Evolutionary conservation across 1,140 invertebrate genomes (phyloP), one percentile per base, ranked within the genome.

Genomic region (Drosophila carrolli): DNA sequence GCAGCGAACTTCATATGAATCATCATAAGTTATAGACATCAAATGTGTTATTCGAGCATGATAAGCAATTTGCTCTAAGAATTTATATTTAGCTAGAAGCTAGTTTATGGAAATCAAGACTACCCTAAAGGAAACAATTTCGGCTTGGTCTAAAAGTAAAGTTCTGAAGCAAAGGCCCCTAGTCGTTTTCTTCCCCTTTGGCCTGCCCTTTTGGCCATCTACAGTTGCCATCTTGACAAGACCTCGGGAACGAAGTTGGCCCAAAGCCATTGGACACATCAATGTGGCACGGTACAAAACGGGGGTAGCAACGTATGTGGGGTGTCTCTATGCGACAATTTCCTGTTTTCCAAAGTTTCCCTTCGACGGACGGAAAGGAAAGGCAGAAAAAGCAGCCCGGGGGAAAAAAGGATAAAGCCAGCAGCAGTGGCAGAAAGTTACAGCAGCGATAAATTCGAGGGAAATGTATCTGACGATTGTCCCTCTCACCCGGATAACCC

Each of bases 361-460:
- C 58, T 50, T 68, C 43, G 38, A 58, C 37, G 43, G 44, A 37
- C 37, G 50, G 37, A 51, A 58, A 41, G 35, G 14, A 46, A 50
- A 23, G 44, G 19, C 29, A 23, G 41, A 51, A 55, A 54, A 46
- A 47, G 35, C 43, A 35, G 6, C 50, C n/a, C 44, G 50, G 43
- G 14, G 43, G 43, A 51, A 51, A 37, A 37, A 14, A 51, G 50
- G 50, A 48, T 62, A 71, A 57, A 9, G 47, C 23, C 53, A 27
- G 37, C 11, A 57, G 40, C 41, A 61, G 77, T 51, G 38, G 61
- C 65, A 53, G 47, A 80, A 83, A 78, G 68, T 84, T 88, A 84
- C 84, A 88, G 84, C 84, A 88, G 84, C 84, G 77, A 88, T 88
- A 88, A 88, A 88, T 88, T 88, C 80, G 63, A 82, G 73, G 56